Evolutionary conservation across 2,113 vertebrate species (phyloP).

Genomic region (Marmota monax): DNA sequence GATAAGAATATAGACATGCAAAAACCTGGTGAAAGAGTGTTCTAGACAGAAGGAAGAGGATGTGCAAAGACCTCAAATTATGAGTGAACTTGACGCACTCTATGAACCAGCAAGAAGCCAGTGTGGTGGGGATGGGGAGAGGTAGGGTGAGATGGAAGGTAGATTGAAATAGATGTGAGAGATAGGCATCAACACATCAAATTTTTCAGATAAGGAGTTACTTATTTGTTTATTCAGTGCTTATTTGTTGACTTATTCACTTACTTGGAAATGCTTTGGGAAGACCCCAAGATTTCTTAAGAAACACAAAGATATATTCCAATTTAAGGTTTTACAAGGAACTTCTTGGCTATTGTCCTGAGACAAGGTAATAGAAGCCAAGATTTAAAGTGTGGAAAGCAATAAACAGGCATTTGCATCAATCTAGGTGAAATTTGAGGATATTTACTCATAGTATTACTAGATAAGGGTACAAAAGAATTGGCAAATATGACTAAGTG

Average conservation of each 20-base stretch:
- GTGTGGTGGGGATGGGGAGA: neutral
- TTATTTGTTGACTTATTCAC: neutral
- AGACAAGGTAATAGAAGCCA: neutral
- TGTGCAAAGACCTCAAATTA: neutral
- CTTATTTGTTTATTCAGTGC: neutral
- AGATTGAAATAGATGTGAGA: neutral
- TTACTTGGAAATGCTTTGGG: neutral
- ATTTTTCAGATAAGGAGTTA: neutral
- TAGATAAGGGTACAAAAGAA: neutral
- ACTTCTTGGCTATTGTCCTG: neutral
- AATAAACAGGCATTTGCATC: neutral
- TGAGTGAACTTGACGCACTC: rapidly evolving
- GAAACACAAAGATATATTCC: neutral
- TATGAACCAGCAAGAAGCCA: neutral
- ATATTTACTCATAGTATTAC: neutral
- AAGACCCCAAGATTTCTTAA: neutral
- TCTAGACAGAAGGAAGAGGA: neutral
- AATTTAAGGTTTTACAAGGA: neutral
- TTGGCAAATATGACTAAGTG: neutral
- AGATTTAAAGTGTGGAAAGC: neutral
- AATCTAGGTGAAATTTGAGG: neutral
- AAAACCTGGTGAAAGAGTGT: neutral
- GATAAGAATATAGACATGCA: neutral
- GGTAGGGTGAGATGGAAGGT: neutral
- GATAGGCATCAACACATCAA: neutral